These are phyloP conservation scores for Todiramphus chloris DNA, from an alignment of 2,113 vertebrate genomes.

Conservation along the genomic window DNA sequence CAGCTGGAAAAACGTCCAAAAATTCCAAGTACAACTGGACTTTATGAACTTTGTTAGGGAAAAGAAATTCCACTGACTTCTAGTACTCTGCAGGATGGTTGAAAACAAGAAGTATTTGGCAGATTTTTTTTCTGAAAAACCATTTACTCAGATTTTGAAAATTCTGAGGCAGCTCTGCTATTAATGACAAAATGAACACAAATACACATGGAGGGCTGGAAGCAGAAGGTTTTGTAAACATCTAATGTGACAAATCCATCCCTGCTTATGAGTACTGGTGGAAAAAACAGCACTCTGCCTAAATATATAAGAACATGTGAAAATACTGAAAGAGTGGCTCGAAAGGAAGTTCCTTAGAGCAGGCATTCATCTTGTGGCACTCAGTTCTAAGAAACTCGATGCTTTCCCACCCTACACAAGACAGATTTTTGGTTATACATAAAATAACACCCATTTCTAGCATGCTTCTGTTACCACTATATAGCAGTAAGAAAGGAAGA, in stretches of 20 bases:
- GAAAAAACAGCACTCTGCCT: neutral
- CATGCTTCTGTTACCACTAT: neutral
- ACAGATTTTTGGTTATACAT: neutral
- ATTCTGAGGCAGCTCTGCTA: neutral
- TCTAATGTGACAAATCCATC: neutral
- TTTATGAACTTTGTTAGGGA: neutral
- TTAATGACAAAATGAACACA: neutral
- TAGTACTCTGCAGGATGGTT: neutral
- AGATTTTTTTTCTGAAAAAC: neutral
- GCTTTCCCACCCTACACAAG: neutral
- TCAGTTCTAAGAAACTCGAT: neutral
- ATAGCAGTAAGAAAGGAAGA: neutral
- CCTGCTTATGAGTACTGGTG: neutral
- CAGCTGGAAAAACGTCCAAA: neutral
- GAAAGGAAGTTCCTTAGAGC: constrained; percentile 4
- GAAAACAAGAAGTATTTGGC: neutral
- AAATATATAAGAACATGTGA: neutral
- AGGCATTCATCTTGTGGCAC: neutral
- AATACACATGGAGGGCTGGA: neutral
- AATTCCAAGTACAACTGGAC: neutral
- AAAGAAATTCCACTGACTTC: neutral
- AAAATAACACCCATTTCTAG: neutral
- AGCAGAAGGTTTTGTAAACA: neutral
- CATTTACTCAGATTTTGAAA: neutral
- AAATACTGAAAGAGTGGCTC: neutral